These are phyloP conservation scores for Synergus itoensis DNA, from an alignment of 2,888 invertebrate species.

Conservation along the genomic window DNA sequence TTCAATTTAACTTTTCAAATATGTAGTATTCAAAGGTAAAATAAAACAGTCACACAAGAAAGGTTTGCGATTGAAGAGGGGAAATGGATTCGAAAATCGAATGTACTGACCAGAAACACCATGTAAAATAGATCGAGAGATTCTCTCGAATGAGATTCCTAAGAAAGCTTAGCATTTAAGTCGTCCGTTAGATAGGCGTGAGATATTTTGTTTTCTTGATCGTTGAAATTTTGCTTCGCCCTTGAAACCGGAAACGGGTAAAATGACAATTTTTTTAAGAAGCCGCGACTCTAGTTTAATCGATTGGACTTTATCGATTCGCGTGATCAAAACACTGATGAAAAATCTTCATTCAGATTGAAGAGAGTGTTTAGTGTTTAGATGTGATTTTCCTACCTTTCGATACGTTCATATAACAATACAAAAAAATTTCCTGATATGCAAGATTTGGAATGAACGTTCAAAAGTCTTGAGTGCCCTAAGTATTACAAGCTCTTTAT, in stretches of 20 bases:
- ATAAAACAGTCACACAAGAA: neutral
- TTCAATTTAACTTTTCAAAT: neutral
- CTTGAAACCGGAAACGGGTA: conserved; percentile 72
- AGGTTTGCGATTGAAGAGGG: conserved; percentile 23
- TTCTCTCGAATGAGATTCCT: conserved; percentile 61
- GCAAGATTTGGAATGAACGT: conserved; percentile 63
- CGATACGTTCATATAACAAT: conserved; percentile 44
- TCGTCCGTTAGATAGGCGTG: conserved; percentile 63
- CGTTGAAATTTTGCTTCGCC: conserved; percentile 57
- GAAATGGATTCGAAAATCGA: conserved; percentile 43
- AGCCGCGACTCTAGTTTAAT: conserved; percentile 8
- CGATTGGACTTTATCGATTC: conserved; percentile 8
- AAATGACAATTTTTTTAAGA: conserved; percentile 55
- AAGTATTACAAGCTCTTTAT: conserved; percentile 62
- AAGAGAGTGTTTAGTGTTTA: conserved; percentile 52
- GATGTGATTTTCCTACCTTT: conserved; percentile 48
- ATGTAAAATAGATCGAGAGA: conserved; percentile 67
- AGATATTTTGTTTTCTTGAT: conserved; percentile 48
- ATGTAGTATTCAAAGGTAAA: too few species aligned
- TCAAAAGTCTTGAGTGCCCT: conserved; percentile 62
- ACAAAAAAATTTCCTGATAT: conserved; percentile 63
- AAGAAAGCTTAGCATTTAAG: conserved; percentile 67
- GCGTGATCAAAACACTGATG: conserved; percentile 7
- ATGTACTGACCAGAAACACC: conserved; percentile 57
- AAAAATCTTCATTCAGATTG: conserved; percentile 27